Percentiles rank a stretch among this genome's conserved stretches.
phyloP scores from a whole-genome alignment of 2,888 invertebrate genomes.

The Standfussiana lucernea region DNA sequence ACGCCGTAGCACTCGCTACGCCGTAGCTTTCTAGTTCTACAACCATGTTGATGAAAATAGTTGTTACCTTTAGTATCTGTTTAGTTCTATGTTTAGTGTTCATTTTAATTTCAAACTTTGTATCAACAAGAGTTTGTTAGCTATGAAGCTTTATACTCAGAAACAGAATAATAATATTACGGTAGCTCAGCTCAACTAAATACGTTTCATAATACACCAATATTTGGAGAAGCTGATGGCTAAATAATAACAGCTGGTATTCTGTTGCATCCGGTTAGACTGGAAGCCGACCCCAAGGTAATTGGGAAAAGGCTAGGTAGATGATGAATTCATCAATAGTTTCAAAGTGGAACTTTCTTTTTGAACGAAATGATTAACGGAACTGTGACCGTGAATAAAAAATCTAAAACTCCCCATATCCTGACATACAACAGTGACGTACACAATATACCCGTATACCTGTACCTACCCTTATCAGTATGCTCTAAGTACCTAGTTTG shows the following conservation, averaged over 20 bases:
- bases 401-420: not conserved
- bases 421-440: not conserved
- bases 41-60: not conserved
- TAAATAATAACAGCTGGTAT: too few relatives aligned
- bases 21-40: too few relatives aligned
- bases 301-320: too few relatives aligned
- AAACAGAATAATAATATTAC: not conserved
- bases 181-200: not conserved
- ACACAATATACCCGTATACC: not conserved
- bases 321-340: not conserved
- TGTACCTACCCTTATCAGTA: not conserved
- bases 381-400: too few relatives aligned
- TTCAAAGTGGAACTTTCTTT: too few relatives aligned
- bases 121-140: not conserved
- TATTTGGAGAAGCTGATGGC: too few relatives aligned
- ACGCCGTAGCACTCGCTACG: conserved; percentile 8
- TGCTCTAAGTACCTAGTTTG: conserved; percentile 40
- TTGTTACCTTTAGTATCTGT: too few relatives aligned
- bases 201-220: not conserved
- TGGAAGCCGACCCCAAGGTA: too few relatives aligned
- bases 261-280: too few relatives aligned
- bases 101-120: not conserved
- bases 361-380: not conserved
- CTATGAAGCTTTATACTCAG: not conserved
- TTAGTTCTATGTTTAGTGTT: not conserved